Evolutionary conservation across 2,113 vertebrate genomes (phyloP).

Genomic region (Argyrosomus japonicus): DNA sequence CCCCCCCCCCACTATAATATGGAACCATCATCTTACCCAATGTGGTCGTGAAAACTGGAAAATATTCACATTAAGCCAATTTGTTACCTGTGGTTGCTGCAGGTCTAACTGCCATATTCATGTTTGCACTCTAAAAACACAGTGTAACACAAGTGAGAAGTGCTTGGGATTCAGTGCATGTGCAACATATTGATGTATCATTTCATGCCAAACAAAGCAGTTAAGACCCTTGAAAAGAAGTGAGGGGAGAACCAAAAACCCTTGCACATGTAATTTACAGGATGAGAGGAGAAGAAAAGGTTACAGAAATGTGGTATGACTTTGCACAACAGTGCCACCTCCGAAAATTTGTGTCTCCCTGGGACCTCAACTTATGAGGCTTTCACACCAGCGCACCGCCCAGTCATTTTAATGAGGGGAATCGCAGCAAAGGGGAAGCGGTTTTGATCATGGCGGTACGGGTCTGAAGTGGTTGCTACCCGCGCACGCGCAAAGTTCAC

Average conservation of each 20-base stretch:
- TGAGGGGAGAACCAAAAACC: slow-evolving; percentile 10
- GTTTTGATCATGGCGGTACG: too few relatives aligned
- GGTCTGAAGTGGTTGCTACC: too few relatives aligned
- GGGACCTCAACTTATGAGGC: too few relatives aligned
- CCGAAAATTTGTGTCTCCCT: not conserved
- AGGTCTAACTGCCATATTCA: not conserved
- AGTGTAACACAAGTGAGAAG: not conserved
- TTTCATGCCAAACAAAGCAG: slow-evolving; percentile 53
- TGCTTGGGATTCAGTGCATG: slow-evolving; percentile 17
- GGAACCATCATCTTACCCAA: not conserved
- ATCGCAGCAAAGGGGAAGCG: too few relatives aligned
- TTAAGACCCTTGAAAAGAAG: slow-evolving; percentile 51
- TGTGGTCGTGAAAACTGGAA: not conserved
- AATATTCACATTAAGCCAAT: slow-evolving; percentile 4
- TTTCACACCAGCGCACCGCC: too few relatives aligned
- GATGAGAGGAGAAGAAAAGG: slow-evolving; percentile 3
- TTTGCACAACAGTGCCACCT: not conserved
- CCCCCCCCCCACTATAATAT: not conserved
- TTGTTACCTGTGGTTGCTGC: not conserved
- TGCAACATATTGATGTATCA: slow-evolving; percentile 42
- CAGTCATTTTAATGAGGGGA: too few relatives aligned
- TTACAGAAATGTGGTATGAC: slow-evolving; percentile 4
- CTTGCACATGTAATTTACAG: slow-evolving; percentile 38
- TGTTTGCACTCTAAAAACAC: not conserved
- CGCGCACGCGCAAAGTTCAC: too few relatives aligned